phyloP scores from a whole-genome alignment of 2,888 invertebrate genomes.

The Subacronicta megacephala region DNA sequence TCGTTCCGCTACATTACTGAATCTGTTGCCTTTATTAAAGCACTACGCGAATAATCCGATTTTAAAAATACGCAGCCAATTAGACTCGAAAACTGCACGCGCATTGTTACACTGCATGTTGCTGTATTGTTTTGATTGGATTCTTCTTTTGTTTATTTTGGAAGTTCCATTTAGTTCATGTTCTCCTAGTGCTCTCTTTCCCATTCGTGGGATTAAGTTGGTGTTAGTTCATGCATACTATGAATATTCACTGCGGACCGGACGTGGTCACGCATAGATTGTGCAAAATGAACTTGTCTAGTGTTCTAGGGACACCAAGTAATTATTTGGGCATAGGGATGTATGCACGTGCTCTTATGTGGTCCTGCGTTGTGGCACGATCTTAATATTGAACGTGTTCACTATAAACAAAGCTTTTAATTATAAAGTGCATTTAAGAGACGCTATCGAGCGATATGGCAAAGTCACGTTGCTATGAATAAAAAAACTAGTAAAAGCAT shows the following conservation, averaged over 20 bases:
- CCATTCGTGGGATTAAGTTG: constrained; percentile 45
- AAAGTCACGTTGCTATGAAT: no score
- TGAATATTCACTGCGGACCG: constrained; percentile 63
- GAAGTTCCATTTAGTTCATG: constrained; percentile 28
- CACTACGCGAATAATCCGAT: constrained; percentile 34
- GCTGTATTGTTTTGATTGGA: constrained; percentile 26
- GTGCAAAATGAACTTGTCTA: constrained; percentile 45
- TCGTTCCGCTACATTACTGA: constrained; percentile 46
- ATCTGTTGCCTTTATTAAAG: constrained; percentile 30
- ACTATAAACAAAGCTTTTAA: neutral
- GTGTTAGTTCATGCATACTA: constrained; percentile 51
- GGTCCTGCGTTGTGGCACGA: neutral
- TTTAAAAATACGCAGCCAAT: constrained; percentile 40
- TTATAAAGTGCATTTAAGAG: neutral
- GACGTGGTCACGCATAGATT: constrained; percentile 65
- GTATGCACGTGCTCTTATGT: constrained; percentile 1
- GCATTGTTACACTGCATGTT: constrained; percentile 4
- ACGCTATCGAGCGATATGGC: no score
- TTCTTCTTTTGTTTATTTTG: constrained; percentile 32
- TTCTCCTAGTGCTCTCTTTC: constrained; percentile 31
- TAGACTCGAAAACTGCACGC: constrained; percentile 20
- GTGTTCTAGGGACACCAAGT: constrained; percentile 37
- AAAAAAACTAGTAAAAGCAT: no score
- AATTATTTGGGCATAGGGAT: constrained; percentile 30
- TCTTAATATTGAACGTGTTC: neutral